Conservation (phyloP, 1,140 invertebrate species). For the Pseudomyrmex dendroicus region DNA sequence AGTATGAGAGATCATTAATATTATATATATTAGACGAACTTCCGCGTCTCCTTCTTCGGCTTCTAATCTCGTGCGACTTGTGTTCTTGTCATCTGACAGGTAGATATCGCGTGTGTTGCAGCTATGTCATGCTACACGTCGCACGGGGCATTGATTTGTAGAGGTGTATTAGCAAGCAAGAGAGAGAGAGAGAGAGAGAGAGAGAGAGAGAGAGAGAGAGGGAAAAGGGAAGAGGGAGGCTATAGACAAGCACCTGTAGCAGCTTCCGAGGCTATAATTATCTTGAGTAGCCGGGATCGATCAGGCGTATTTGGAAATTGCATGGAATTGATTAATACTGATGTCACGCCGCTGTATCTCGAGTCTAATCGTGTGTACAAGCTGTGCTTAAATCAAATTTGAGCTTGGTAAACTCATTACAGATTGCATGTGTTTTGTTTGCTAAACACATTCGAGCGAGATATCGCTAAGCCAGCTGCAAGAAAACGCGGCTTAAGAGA, state of each 20-base stretch:
- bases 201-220: constrained; percentile 45
- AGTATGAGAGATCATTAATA: constrained; percentile 6
- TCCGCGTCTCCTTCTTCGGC: background rate
- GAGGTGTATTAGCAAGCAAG: constrained; percentile 34
- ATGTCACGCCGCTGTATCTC: constrained; percentile 52
- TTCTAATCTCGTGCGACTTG: constrained; percentile 16
- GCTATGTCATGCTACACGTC: constrained; percentile 53
- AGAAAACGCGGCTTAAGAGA: background rate
- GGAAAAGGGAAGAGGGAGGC: background rate
- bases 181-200: constrained; percentile 49
- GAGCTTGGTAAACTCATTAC: background rate
- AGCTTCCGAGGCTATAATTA: constrained; percentile 67
- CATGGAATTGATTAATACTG: constrained; percentile 59
- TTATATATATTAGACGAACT: background rate
- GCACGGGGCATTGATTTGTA: constrained; percentile 52
- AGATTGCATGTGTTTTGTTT: background rate
- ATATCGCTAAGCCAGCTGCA: background rate
- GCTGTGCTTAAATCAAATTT: constrained; percentile 43
- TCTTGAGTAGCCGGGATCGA: constrained; percentile 67
- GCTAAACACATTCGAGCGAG: background rate
- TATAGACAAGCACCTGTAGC: constrained; percentile 62
- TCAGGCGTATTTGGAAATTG: constrained; percentile 65
- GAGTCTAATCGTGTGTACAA: constrained; percentile 48
- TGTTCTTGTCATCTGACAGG: constrained; percentile 12
- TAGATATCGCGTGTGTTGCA: constrained; percentile 41